phyloP scores from a whole-genome alignment of 2,888 invertebrate species.

The Elysia crispata region DNA sequence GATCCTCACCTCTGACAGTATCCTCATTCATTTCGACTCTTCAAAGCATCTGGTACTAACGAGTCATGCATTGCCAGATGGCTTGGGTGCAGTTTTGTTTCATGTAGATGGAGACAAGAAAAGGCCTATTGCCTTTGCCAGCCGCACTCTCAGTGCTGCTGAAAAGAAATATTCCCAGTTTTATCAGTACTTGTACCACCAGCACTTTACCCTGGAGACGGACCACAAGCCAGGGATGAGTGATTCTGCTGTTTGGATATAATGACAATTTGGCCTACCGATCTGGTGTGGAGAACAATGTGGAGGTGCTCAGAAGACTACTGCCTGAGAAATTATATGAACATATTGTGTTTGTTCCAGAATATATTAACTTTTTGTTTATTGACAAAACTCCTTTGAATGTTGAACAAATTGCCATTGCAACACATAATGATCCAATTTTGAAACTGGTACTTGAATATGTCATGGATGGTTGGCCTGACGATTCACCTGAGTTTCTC shows the following conservation, averaged over 20 bases:
- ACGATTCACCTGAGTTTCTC: slow-evolving; percentile 1
- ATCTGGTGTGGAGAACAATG: background rate
- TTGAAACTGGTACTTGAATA: slow-evolving; percentile 34
- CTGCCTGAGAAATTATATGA: background rate
- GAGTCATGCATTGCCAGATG: slow-evolving; percentile 74
- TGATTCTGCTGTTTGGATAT: slow-evolving; percentile 20
- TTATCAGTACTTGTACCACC: slow-evolving; percentile 32
- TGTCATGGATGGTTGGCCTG: slow-evolving; percentile 37
- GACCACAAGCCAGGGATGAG: slow-evolving; percentile 40
- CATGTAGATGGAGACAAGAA: slow-evolving; percentile 39
- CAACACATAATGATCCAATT: slow-evolving; percentile 22
- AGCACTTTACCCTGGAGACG: slow-evolving; percentile 16
- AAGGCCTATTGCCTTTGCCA: slow-evolving; percentile 42
- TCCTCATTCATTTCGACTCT: slow-evolving; percentile 64
- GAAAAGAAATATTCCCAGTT: slow-evolving; percentile 34
- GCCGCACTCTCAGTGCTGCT: slow-evolving; percentile 30
- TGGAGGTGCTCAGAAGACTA: slow-evolving; percentile 34
- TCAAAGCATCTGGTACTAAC: slow-evolving; percentile 63
- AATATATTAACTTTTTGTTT: background rate
- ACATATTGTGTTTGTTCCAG: background rate
- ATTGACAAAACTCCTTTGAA: slow-evolving; percentile 2
- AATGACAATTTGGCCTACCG: slow-evolving; percentile 9
- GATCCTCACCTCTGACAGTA: slow-evolving; percentile 45
- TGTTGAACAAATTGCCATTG: background rate
- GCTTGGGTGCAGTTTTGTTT: slow-evolving; percentile 62